Evolutionary conservation across 2,888 invertebrate species (phyloP).

Genomic region (Brenthis hecate): DNA sequence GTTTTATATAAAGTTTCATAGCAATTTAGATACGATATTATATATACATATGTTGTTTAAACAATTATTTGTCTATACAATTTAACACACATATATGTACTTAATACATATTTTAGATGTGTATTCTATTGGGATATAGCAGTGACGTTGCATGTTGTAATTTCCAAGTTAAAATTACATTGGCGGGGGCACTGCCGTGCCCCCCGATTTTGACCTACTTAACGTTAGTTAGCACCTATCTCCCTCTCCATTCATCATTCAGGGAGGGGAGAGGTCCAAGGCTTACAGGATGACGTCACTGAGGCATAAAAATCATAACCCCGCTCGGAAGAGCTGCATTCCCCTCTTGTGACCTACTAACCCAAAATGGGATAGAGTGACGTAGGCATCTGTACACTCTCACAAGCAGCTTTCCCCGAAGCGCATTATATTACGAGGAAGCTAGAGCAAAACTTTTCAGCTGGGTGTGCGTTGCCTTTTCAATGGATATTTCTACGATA

Average conservation of each 20-base stretch:
- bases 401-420: conserved; percentile 48
- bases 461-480: conserved; percentile 56
- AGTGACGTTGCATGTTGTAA: conserved; percentile 3
- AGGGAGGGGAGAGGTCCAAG: conserved; percentile 53
- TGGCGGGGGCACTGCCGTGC: too few relatives aligned
- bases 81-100: too few relatives aligned
- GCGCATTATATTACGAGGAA: conserved; percentile 35
- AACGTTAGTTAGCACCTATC: conserved; percentile 52
- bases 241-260: conserved; percentile 76
- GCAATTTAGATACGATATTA: neutral
- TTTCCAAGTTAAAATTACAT: conserved; percentile 26
- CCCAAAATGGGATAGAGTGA: conserved; percentile 74
- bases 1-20: too few relatives aligned
- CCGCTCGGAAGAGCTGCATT: conserved; percentile 65
- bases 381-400: conserved; percentile 69
- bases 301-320: conserved; percentile 66
- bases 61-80: neutral
- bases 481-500: conserved; percentile 69
- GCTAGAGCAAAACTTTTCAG: conserved; percentile 52
- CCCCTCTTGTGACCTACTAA: conserved; percentile 77
- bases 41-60: too few relatives aligned
- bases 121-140: neutral
- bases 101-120: neutral
- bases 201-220: conserved; percentile 31
- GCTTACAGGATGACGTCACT: conserved; percentile 66